Percentiles rank a stretch among this genome's conserved stretches.
Conservation (phyloP, 2,113 vertebrate genomes). For the western clawed frog (Xenopus tropicalis) region UCB_Xtro_10.0 CM004451.2:50474001-50474500, state of each 20-base stretch:
- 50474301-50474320: too few relatives aligned
- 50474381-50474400: too few relatives aligned
- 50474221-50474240: background rate
- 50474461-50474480: too few relatives aligned
- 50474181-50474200: slow-evolving; percentile 2
- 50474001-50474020: slow-evolving; percentile 6
- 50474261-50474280: too few relatives aligned
- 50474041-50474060: slow-evolving; percentile 24
- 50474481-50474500: too few relatives aligned
- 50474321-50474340: too few relatives aligned
- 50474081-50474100: slow-evolving; percentile 10
- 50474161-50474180: slow-evolving; percentile 5
- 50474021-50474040: slow-evolving; percentile 26
- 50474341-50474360: too few relatives aligned
- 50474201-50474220: slow-evolving; percentile 17
- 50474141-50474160: slow-evolving; percentile 11
- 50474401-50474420: too few relatives aligned
- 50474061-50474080: slow-evolving; percentile 19
- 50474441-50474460: too few relatives aligned
- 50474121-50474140: background rate
- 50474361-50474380: too few relatives aligned
- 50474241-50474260: background rate
- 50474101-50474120: slow-evolving; percentile 13
- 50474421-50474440: too few relatives aligned
- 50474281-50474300: too few relatives aligned